Evolutionary conservation across 2,888 invertebrate species (phyloP).

Genomic region (Cheilosia impressa): DNA sequence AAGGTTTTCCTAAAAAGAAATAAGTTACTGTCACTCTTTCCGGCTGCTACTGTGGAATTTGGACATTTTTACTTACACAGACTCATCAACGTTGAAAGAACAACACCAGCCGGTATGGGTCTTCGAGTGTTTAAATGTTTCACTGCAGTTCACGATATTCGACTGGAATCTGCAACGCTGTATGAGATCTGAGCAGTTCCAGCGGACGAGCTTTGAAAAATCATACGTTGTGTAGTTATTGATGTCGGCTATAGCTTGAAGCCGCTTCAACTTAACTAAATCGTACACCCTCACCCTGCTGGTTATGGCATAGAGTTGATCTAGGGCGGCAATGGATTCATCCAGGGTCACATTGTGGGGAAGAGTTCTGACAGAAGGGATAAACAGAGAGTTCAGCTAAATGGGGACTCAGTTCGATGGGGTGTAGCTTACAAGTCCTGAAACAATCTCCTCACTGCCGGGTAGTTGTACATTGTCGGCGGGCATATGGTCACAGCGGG

Average conservation of each 20-base stretch:
- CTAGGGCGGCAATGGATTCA: conserved; percentile 76
- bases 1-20: conserved; percentile 6
- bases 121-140: conserved; percentile 84
- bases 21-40: background rate
- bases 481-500: conserved; percentile 85
- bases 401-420: no score
- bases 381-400: no score
- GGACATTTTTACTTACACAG: conserved; percentile 61
- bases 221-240: conserved; percentile 82
- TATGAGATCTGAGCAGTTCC: conserved; percentile 85
- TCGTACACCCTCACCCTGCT: conserved; percentile 76
- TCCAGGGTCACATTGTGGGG: conserved; percentile 59
- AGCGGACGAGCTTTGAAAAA: conserved; percentile 84
- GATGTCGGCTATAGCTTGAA: conserved; percentile 75
- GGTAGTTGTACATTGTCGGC: conserved; percentile 79
- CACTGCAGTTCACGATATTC: conserved; percentile 83
- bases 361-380: conserved; percentile 69
- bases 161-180: conserved; percentile 84
- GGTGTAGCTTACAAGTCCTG: conserved; percentile 78
- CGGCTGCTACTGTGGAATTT: no score
- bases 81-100: conserved; percentile 84
- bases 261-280: conserved; percentile 49
- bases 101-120: conserved; percentile 86
- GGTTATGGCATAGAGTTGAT: conserved; percentile 78
- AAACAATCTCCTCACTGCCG: conserved; percentile 82